Percentiles rank a stretch among this genome's conserved stretches.
These are phyloP conservation scores for Ormyrus rosae DNA, from an alignment of 2,888 invertebrate genomes.

Conservation along the genomic window DNA sequence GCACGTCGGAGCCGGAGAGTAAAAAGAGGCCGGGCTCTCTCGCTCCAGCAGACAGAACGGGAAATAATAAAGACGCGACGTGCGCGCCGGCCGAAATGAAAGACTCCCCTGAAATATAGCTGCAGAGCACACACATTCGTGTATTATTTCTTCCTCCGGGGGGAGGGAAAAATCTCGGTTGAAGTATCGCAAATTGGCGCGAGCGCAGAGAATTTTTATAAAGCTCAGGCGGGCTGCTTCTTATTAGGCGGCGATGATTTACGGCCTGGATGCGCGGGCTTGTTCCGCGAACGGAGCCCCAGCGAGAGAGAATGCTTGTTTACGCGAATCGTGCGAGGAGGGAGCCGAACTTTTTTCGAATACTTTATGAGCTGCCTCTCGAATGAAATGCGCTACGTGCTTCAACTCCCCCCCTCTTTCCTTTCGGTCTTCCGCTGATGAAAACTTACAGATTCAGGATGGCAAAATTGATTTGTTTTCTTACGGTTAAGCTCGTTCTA, in stretches of 20 bases:
- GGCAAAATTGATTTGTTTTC: too few species aligned
- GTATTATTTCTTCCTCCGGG: not conserved
- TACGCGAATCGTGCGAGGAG: constrained; percentile 8
- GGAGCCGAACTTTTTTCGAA: not conserved
- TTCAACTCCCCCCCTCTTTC: too few species aligned
- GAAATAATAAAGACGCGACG: constrained; percentile 51
- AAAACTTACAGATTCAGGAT: too few species aligned
- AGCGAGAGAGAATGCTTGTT: constrained; percentile 20
- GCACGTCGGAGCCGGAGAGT: constrained; percentile 1
- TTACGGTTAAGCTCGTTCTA: too few species aligned
- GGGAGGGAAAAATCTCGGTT: constrained; percentile 14
- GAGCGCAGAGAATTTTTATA: constrained; percentile 44
- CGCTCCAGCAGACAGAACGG: constrained; percentile 26
- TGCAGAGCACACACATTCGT: too few species aligned
- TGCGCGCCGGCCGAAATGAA: constrained; percentile 9
- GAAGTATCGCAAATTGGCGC: constrained; percentile 39
- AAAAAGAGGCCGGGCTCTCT: constrained; percentile 7
- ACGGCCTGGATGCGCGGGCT: constrained; percentile 7
- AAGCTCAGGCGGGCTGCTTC: constrained; percentile 1
- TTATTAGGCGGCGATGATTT: constrained; percentile 48
- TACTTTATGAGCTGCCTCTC: constrained; percentile 15
- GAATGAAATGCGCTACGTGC: not conserved
- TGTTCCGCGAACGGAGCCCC: not conserved
- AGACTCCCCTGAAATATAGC: not conserved
- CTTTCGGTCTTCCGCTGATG: too few species aligned